A percentile compares a stretch with the other conserved stretches of the same genome.
These are phyloP conservation scores for Trachythela sp. DNA, from an alignment of 64 coral and sea anemone genomes.

Conservation along the genomic window DNA sequence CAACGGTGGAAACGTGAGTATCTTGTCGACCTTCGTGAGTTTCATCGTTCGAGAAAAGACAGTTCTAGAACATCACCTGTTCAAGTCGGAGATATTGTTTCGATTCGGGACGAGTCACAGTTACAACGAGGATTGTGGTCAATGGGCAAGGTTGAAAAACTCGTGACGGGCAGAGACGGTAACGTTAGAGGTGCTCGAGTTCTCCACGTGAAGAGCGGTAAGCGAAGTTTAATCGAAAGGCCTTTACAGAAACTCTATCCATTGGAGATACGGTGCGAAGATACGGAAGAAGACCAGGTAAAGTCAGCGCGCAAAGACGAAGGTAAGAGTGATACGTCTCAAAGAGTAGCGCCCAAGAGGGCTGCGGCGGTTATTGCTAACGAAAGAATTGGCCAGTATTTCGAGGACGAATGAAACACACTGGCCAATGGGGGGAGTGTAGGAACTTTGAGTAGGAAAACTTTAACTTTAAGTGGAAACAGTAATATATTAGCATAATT, in stretches of 20 bases:
- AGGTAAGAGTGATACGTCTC: neutral
- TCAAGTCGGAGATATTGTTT: slow-evolving; percentile 39
- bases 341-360: neutral
- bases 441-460: no score
- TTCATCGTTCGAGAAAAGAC: slow-evolving; percentile 30
- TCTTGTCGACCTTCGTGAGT: slow-evolving; percentile 40
- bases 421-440: no score
- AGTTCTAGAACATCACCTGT: slow-evolving; percentile 4
- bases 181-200: slow-evolving; percentile 20
- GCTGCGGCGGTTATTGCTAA: neutral
- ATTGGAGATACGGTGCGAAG: slow-evolving; percentile 17
- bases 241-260: slow-evolving; percentile 37
- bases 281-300: neutral
- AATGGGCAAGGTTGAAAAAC: slow-evolving; percentile 33
- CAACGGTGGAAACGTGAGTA: slow-evolving; percentile 52
- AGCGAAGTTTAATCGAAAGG: slow-evolving; percentile 11
- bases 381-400: neutral
- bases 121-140: slow-evolving; percentile 50
- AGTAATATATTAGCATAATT: no score
- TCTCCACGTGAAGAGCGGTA: slow-evolving; percentile 25
- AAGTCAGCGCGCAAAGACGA: neutral
- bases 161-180: slow-evolving; percentile 29
- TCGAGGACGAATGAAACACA: neutral
- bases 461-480: no score
- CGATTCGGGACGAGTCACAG: slow-evolving; percentile 35